A percentile compares a stretch with the other conserved stretches of the same genome.
Evolutionary conservation across 2,888 invertebrate species (phyloP).

Genomic region (Hypolimnas misippus): DNA sequence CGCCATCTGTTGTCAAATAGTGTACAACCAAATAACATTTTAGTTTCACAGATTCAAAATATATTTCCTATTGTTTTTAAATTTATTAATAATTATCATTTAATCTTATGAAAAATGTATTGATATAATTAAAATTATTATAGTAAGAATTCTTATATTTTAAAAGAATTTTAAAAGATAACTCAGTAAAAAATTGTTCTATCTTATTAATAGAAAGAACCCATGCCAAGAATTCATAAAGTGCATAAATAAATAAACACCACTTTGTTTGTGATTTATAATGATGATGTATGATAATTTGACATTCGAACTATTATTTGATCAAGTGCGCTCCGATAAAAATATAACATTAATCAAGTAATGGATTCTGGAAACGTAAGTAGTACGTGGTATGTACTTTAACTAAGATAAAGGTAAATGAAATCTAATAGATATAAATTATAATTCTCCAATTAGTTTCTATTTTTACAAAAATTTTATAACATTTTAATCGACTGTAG

Average conservation of each 20-base stretch:
- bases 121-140: too few species aligned
- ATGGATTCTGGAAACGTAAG: not conserved
- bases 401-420: too few species aligned
- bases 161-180: too few species aligned
- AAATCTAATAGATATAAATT: too few species aligned
- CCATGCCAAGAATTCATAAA: not conserved
- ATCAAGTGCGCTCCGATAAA: not conserved
- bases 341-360: not conserved
- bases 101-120: not conserved
- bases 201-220: not conserved
- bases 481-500: conserved; percentile 13
- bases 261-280: not conserved
- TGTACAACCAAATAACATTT: not conserved
- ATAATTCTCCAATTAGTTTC: not conserved
- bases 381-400: not conserved
- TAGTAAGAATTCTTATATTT: too few species aligned
- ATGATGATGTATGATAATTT: not conserved
- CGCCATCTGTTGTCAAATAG: conserved; percentile 53
- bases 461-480: not conserved
- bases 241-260: not conserved
- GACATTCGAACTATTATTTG: not conserved
- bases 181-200: too few species aligned
- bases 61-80: conserved; percentile 13
- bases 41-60: conserved; percentile 30
- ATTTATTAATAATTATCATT: not conserved